Evolutionary conservation across 1,140 invertebrate species (phyloP).

Genomic region (Zaprionus africanus): DNA sequence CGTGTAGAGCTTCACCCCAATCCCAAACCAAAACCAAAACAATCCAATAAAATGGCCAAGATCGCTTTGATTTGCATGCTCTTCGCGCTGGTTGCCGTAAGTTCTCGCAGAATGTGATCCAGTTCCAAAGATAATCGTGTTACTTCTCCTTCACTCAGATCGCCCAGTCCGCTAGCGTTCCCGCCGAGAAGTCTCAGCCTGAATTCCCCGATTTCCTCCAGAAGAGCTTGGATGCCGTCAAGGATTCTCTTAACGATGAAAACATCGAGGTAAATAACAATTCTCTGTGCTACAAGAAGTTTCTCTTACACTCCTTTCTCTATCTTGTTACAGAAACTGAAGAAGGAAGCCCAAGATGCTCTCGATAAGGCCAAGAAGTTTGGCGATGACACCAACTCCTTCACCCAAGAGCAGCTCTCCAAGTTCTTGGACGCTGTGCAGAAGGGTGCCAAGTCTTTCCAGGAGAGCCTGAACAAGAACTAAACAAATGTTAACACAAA

Average conservation of each 20-base stretch:
- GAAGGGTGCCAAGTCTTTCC: no score
- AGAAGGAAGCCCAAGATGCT: no score
- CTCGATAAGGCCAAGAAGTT: no score
- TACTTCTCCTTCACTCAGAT: neutral
- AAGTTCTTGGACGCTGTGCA: no score
- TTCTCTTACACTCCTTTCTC: no score
- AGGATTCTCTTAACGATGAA: neutral
- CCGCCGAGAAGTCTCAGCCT: no score
- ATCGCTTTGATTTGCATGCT: conserved; percentile 62
- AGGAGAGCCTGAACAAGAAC: neutral
- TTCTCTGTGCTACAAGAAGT: no score
- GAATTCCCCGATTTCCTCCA: no score
- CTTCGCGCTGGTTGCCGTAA: conserved; percentile 60
- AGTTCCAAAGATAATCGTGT: neutral
- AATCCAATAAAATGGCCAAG: conserved; percentile 60
- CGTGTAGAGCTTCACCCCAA: conserved; percentile 31
- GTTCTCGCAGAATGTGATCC: neutral
- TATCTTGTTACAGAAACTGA: no score
- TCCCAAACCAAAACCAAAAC: conserved; percentile 5
- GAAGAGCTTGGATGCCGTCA: no score
- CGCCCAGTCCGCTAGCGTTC: neutral
- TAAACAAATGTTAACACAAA: neutral
- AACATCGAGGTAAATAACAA: neutral
- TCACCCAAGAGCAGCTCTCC: no score
- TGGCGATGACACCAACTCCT: no score